These are phyloP conservation scores for Octomys mimax DNA, from an alignment of 2,797 vertebrate genomes.

Conservation along the genomic window DNA sequence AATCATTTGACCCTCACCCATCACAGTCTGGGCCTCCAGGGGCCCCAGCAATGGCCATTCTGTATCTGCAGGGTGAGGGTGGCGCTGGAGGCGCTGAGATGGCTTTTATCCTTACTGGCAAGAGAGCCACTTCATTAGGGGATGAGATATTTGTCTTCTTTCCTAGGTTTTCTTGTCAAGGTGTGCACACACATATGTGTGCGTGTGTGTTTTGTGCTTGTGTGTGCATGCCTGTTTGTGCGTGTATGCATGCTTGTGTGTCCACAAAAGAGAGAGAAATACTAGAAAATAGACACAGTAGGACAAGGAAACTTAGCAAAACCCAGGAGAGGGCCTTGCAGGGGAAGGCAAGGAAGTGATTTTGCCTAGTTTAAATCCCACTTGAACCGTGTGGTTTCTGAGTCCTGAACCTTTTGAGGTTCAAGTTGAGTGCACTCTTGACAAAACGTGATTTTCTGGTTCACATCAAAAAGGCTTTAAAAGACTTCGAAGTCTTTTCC, in stretches of 20 bases:
- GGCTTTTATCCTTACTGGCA: conserved; percentile 12
- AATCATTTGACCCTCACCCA: conserved; percentile 74
- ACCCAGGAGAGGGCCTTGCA: conserved; percentile 49
- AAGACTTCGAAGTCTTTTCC: conserved; percentile 80
- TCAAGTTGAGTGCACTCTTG: conserved; percentile 83
- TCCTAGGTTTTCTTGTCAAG: conserved; percentile 54
- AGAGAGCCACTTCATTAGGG: background rate
- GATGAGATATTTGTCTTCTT: conserved; percentile 6
- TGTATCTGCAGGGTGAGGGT: background rate
- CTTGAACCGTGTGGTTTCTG: conserved; percentile 82
- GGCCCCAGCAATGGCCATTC: conserved; percentile 10
- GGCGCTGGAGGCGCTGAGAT: background rate
- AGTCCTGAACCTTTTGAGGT: conserved; percentile 83
- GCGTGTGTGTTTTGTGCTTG: background rate
- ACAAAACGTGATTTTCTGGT: conserved; percentile 83
- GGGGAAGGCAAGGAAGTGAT: conserved; percentile 75
- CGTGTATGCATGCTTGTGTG: background rate
- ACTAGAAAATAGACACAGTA: background rate
- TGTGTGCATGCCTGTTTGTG: no score
- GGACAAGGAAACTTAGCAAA: conserved; percentile 68
- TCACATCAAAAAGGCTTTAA: conserved; percentile 84
- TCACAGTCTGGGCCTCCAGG: background rate
- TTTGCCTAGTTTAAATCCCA: conserved; percentile 80
- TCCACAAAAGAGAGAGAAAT: background rate
- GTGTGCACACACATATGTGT: background rate